Conservation (phyloP, 2,113 vertebrate genomes). For the Prolemur simus region DNA sequence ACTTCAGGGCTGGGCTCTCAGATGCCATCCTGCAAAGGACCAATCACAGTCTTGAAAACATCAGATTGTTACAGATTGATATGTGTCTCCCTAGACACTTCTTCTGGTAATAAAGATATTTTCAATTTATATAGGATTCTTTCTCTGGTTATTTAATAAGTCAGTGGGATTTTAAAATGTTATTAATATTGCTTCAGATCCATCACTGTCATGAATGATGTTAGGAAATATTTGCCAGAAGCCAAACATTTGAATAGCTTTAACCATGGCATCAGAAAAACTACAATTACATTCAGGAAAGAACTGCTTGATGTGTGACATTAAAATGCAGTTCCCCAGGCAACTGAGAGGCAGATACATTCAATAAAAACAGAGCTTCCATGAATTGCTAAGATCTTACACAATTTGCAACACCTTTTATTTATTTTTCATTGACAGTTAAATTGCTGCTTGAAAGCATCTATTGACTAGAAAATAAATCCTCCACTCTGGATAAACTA, state of each 20-base stretch:
- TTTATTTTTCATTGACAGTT: conserved; percentile 69
- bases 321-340: conserved; percentile 68
- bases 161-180: conserved; percentile 48
- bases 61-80: background rate
- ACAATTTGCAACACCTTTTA: conserved; percentile 58
- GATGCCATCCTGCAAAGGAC: background rate
- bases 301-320: conserved; percentile 44
- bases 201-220: conserved; percentile 57
- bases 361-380: conserved; percentile 33
- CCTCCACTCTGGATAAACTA: conserved; percentile 16
- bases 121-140: conserved; percentile 43
- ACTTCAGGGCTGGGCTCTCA: background rate
- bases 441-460: conserved; percentile 69
- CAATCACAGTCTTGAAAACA: background rate
- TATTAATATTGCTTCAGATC: conserved; percentile 50
- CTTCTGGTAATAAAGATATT: conserved; percentile 25
- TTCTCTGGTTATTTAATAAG: conserved; percentile 59
- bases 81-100: background rate
- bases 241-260: conserved; percentile 71
- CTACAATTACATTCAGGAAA: conserved; percentile 69
- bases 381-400: conserved; percentile 30
- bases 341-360: conserved; percentile 58
- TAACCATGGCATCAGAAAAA: conserved; percentile 66
- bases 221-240: conserved; percentile 57
- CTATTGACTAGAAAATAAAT: conserved; percentile 63